Evolutionary conservation across 2,113 vertebrate species (phyloP).

Genomic region (Zosterops pallidus): DNA sequence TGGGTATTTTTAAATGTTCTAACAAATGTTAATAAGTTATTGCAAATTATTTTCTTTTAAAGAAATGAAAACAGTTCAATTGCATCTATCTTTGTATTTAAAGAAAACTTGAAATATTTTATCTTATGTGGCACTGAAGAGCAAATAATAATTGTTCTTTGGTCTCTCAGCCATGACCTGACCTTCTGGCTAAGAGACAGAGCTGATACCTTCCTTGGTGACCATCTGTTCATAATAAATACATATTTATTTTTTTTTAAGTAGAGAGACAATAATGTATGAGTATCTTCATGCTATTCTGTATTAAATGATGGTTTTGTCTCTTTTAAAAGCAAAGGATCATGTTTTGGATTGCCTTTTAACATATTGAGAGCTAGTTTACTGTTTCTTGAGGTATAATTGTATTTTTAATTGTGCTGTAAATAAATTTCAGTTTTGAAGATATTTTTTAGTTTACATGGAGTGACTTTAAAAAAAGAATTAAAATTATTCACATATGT

Average conservation of each 20-base stretch:
- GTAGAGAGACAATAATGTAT: neutral
- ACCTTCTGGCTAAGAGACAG: constrained; percentile 69
- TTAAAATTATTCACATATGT: neutral
- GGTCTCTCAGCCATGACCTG: constrained; percentile 76
- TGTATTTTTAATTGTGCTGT: constrained; percentile 20
- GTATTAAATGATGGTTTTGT: neutral
- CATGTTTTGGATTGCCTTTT: neutral
- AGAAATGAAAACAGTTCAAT: neutral
- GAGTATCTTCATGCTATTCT: neutral
- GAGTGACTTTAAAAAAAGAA: neutral
- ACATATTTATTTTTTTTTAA: constrained; percentile 51
- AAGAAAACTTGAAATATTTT: constrained; percentile 46
- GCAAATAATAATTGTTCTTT: constrained; percentile 71
- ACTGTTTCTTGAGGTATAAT: neutral
- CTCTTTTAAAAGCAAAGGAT: neutral
- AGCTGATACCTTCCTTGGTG: constrained; percentile 55
- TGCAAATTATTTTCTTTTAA: neutral
- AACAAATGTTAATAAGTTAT: neutral
- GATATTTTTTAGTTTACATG: neutral
- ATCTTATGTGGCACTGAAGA: constrained; percentile 15
- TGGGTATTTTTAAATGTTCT: neutral
- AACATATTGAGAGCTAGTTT: neutral
- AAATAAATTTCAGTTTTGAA: neutral
- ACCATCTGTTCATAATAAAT: constrained; percentile 74
- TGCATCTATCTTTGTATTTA: neutral